Evolutionary conservation across 2,113 vertebrate species (phyloP).

Genomic region (Mesitornis unicolor): DNA sequence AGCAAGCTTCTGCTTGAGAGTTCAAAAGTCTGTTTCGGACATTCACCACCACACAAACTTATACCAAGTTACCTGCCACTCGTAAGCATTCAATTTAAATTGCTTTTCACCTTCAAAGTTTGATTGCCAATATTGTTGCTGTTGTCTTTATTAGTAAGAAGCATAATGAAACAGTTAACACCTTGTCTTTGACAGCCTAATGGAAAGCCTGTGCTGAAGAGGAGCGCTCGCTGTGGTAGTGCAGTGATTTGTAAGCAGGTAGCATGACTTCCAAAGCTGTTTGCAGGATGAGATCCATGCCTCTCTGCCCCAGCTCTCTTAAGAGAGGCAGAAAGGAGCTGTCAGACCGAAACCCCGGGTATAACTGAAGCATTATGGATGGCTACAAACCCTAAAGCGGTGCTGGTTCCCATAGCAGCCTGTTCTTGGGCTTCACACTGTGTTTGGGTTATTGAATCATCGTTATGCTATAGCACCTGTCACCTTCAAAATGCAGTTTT

Average conservation of each 20-base stretch:
- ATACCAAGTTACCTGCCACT: background rate
- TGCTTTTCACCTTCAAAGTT: background rate
- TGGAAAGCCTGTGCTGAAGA: background rate
- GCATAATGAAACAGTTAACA: background rate
- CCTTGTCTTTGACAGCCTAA: background rate
- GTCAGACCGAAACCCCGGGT: background rate
- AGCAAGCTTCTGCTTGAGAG: background rate
- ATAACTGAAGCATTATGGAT: background rate
- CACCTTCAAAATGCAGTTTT: background rate
- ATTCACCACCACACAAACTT: background rate
- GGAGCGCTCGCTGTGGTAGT: fast-evolving
- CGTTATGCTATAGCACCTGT: background rate
- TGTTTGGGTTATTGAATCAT: background rate
- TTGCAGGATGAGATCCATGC: background rate
- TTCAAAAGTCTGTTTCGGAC: background rate
- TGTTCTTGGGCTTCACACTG: background rate
- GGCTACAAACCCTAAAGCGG: background rate
- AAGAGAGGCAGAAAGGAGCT: background rate
- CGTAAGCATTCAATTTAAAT: background rate
- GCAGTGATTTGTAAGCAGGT: background rate
- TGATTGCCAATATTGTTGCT: background rate
- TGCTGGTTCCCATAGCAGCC: background rate
- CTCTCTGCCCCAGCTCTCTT: background rate
- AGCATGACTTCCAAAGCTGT: background rate
- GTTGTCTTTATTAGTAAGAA: background rate